Evolutionary conservation across 2,888 invertebrate species (phyloP).

Genomic region (Dione vanillae): DNA sequence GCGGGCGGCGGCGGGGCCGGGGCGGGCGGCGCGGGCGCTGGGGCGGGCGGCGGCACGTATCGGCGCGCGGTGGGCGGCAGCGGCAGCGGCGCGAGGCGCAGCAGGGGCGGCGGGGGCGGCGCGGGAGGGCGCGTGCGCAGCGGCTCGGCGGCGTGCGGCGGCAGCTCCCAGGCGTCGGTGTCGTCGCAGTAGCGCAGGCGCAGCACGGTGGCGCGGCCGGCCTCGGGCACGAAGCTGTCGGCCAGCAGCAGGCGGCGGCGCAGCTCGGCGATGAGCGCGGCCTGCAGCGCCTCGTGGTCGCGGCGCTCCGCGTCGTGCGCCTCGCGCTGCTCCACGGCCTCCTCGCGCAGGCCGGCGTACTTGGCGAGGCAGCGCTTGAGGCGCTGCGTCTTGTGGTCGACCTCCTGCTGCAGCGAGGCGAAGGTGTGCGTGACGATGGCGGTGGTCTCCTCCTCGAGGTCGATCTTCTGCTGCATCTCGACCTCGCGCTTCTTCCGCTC

Average conservation of each 20-base stretch:
- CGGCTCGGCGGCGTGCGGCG: conserved; percentile 62
- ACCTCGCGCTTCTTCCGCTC: conserved; percentile 94
- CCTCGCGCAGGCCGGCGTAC: conserved; percentile 85
- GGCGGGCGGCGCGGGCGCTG: conserved; percentile 30
- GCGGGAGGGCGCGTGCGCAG: conserved; percentile 86
- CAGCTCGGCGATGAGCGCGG: conserved; percentile 89
- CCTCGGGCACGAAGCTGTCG: conserved; percentile 93
- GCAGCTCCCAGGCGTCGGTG: conserved; percentile 67
- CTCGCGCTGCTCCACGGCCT: conserved; percentile 84
- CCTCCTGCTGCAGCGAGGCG: conserved; percentile 96
- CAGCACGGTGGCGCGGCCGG: conserved; percentile 59
- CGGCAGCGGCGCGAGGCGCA: conserved; percentile 85
- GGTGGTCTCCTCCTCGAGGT: conserved; percentile 96
- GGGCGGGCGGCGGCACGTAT: conserved; percentile 83
- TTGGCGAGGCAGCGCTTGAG: conserved; percentile 95
- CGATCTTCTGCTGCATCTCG: conserved; percentile 97
- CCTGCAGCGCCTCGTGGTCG: conserved; percentile 92
- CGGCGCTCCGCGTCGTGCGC: conserved; percentile 96
- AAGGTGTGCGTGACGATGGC: conserved; percentile 96
- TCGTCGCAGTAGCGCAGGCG: conserved; percentile 67
- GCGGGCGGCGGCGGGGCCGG: conserved; percentile 53
- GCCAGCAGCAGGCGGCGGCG: conserved; percentile 92
- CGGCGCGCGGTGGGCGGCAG: conserved; percentile 90
- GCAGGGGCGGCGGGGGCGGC: conserved; percentile 89
- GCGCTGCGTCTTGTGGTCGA: conserved; percentile 96